Conservation (phyloP, 2,113 vertebrate genomes). For the Empidonax traillii region DNA sequence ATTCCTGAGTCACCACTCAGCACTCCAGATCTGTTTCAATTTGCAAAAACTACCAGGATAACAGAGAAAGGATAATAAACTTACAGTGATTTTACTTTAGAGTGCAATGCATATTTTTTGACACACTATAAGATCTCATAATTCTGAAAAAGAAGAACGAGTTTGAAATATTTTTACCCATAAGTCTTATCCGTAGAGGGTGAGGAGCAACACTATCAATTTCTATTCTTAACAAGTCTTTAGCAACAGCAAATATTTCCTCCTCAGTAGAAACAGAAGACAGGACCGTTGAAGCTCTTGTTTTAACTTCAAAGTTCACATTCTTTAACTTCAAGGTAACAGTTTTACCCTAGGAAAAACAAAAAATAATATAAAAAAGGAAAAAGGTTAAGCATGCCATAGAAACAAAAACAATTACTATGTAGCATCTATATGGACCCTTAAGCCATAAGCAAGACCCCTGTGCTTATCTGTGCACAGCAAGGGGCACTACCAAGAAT, state of each 20-base stretch:
- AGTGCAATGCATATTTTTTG: neutral
- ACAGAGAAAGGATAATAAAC: neutral
- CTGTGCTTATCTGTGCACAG: neutral
- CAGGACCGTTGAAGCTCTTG: slow-evolving; percentile 82
- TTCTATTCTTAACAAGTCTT: slow-evolving; percentile 90
- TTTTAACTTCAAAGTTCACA: slow-evolving; percentile 95
- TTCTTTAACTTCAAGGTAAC: slow-evolving; percentile 95
- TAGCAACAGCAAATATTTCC: slow-evolving; percentile 91
- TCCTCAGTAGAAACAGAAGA: slow-evolving; percentile 84
- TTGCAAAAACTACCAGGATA: neutral
- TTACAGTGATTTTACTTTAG: neutral
- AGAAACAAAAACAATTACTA: neutral
- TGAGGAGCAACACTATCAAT: slow-evolving; percentile 85
- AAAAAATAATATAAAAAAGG: neutral
- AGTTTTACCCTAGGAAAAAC: slow-evolving; percentile 82
- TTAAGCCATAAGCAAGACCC: neutral
- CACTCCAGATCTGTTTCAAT: neutral
- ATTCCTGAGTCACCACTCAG: neutral
- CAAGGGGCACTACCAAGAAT: neutral
- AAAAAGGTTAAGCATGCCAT: neutral
- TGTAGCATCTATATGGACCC: neutral
- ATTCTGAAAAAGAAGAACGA: slow-evolving; percentile 7
- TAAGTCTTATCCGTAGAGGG: slow-evolving; percentile 90
- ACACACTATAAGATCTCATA: neutral
- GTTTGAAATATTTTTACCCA: slow-evolving; percentile 83